These are phyloP conservation scores for Percopsis omiscomaycus DNA, from an alignment of 2,797 vertebrate species.

Conservation along the genomic window DNA sequence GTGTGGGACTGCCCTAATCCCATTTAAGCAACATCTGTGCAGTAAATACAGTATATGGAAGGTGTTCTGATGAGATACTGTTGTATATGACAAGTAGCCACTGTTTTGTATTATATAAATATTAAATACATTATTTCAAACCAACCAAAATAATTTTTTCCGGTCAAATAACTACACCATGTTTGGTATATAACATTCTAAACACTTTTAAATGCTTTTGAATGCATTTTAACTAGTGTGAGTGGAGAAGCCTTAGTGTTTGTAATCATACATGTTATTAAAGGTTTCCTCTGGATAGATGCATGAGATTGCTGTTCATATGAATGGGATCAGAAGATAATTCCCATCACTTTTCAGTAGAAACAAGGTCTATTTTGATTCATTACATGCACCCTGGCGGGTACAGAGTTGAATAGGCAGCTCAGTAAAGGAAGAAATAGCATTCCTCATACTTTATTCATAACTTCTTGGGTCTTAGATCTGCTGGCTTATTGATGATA, in stretches of 20 bases:
- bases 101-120: not conserved
- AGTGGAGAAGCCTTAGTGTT: slow-evolving; percentile 38
- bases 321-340: slow-evolving; percentile 36
- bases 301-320: too few species aligned
- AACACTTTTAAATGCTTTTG: too few species aligned
- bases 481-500: slow-evolving; percentile 9
- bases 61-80: not conserved
- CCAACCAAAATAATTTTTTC: slow-evolving; percentile 2
- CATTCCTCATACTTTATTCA: slow-evolving; percentile 11
- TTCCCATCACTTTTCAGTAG: slow-evolving; percentile 35
- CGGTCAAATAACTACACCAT: not conserved
- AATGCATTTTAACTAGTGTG: slow-evolving; percentile 41
- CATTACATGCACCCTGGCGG: slow-evolving; percentile 40
- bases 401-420: slow-evolving; percentile 38
- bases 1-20: slow-evolving; percentile 21
- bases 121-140: slow-evolving; percentile 15
- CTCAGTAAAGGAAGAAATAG: slow-evolving; percentile 35
- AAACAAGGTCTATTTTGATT: slow-evolving; percentile 35
- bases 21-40: slow-evolving; percentile 4
- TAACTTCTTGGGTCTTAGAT: slow-evolving; percentile 18
- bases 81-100: not conserved
- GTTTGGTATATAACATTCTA: not conserved
- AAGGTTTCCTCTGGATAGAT: not conserved
- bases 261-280: slow-evolving; percentile 18
- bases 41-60: not conserved